Base-by-base conservation (phyloP, 1,140 invertebrate species). In the Ganaspis sp. region DNA sequence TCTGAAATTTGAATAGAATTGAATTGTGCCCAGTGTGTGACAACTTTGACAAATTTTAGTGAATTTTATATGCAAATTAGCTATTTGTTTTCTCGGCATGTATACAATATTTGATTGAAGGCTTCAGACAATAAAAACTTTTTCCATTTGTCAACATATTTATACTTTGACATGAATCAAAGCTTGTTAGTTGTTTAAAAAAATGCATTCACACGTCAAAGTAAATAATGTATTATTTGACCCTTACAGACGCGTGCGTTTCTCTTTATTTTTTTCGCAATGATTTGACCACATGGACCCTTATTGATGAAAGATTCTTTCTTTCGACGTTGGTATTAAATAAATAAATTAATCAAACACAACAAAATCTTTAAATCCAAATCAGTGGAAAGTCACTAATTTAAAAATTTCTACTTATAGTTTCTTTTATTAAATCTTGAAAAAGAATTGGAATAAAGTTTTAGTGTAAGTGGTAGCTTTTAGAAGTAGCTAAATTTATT, bases 91-190 rank as follows among this genome's bases (percentile, higher is more conserved):
- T n/a, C n/a, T n/a, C n/a, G n/a, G n/a, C n/a, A n/a, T n/a, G n/a
- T n/a, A n/a, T n/a, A 34, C 29, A 34, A 34, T 34, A 38, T 38
- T 40, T 40, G 38, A 40, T 17, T 17, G 12, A 45, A n/a, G 12
- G n/a, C 42, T 64, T 64, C 26, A 64, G 15, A 15, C 58, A 64
- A 64, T 6, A 64, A 64, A 64, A n/a, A n/a, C 58, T 29, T 64
- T 64, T 64, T 6, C 23, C 58, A 64, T 64, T 64, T 29, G 58
- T 64, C 58, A 64, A 64, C 58, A 64, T 49, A 49, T 64, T 64
- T 26, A 29, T 64, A 64, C 23, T 64, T 29, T 64, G 58, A 64
- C 58, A n/a, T 64, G 58, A 64, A 29, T 64, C 23, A 64, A 64
- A 29, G 26, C 58, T 64, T 64, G 58, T 64, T 64, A 64, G 58